These are phyloP conservation scores for Nestor notabilis DNA, from an alignment of 2,113 vertebrate genomes.

Conservation along the genomic window DNA sequence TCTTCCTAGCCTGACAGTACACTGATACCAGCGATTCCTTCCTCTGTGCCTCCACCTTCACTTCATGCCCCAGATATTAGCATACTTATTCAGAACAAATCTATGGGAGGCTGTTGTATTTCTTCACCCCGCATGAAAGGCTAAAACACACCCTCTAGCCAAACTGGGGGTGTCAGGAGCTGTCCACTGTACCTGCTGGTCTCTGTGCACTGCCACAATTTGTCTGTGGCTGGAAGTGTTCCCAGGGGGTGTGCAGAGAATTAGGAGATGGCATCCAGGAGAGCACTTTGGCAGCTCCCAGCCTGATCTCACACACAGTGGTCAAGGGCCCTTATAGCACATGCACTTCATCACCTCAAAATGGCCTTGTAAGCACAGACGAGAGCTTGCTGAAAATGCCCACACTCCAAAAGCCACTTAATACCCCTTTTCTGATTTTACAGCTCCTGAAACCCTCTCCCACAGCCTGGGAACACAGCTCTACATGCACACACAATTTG, in stretches of 20 bases:
- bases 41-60: background rate
- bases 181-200: too few relatives aligned
- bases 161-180: background rate
- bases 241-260: fast-evolving
- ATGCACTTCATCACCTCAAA: background rate
- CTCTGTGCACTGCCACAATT: background rate
- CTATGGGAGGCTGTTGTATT: background rate
- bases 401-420: background rate
- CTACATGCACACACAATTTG: background rate
- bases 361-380: background rate
- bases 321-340: background rate
- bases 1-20: background rate
- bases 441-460: background rate
- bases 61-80: background rate
- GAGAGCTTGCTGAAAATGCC: background rate
- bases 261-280: background rate
- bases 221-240: background rate
- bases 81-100: fast-evolving
- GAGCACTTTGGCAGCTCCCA: background rate
- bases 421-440: background rate
- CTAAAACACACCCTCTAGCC: background rate
- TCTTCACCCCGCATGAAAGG: background rate
- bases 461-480: background rate
- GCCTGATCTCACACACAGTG: background rate
- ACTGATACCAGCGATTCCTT: background rate